Evolutionary conservation across 2,888 invertebrate species (phyloP), one percentile per base, ranked within the genome.

Genomic region (Chelonus formosanus): DNA sequence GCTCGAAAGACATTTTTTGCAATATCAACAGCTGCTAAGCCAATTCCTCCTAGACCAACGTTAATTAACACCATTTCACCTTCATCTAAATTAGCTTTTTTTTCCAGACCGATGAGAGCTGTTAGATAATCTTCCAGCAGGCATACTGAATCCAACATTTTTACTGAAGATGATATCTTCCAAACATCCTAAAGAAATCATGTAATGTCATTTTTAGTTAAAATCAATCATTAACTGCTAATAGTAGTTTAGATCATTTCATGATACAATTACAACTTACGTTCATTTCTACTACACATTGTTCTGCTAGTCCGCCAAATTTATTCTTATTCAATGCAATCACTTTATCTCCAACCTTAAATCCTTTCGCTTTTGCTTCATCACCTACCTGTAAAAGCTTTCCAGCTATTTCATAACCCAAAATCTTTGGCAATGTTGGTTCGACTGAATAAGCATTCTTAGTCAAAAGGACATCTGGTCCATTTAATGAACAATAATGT

Each of bases 1-100:
- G 90, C 88, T 78, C 88, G 87, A 75, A 88, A 91, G 56, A 91
- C 86, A 81, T 89, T 90, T 7, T 89, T 87, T 50, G 91, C 91
- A 53, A 92, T 85, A 83, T 92, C 91, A 31, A 91, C 87, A 50
- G 90, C 89, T 64, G 91, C 91, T 53, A 91, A 79, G 10, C 89
- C 89, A 53, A 89, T 83, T 6, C 90, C 89, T 31, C 90, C 90
- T 58, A 89, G 85, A 5, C 90, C 90, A 44, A 90, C 89, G 52
- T 90, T 88, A 45, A 91, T 86, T 7, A 92, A 78, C n/a, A 91
- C 86, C 55, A 86, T 86, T 68, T 89, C 87, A 54, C 88, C 85
- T 75, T 88, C 87, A 67, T 85, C 76, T 20, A 87, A 76, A 59
- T 77, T 73, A 6, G 87, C 87, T 73, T 88, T 82, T 66, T 88